Base-by-base conservation (phyloP, 2,113 vertebrate species). In the Aptenodytes patagonicus region DNA sequence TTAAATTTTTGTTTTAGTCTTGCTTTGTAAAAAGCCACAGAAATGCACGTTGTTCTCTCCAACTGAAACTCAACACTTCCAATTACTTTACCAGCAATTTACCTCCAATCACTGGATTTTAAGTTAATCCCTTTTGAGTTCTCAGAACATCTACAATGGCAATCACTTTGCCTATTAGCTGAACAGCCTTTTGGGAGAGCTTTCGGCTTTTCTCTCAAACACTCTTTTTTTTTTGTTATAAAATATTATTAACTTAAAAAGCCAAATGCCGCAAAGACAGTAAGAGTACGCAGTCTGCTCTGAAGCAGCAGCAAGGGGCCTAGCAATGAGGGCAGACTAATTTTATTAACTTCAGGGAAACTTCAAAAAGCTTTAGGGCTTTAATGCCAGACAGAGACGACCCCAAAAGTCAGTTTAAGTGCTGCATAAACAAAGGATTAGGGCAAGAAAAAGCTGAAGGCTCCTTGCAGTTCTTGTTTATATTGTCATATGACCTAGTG, bases 321-420 rank as follows among this genome's bases (percentile, higher is more conserved):
- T 94, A 93, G 94, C 93, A 68, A 71, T 29, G 86, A 98, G 95
- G 96, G 96, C 97, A 98, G 97, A 97, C 97, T 98, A 98, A 98
- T 98, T 98, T 97, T 97, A 98, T 98, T 98, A 98, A 98, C 97
- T 98, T 97, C 93, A 97, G 97, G 97, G 96, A 86, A 98, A 98
- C 98, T 98, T 98, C 98, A 98, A 98, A 98, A 98, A 98, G 98
- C 97, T 96, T 95, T 91, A 94, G 96, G 93, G 95, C 96, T 98
- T 98, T 97, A 97, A 98, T 97, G 97, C 94, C 96, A 98, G 97
- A 98, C 97, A 97, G 97, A 97, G 93, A 95, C 81, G 96, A 98
- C 97, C 97, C 98, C 96, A 92, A 97, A 97, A 97, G 96, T 97
- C 96, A 97, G 97, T 97, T 98, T 98, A 97, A 98, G 97, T 97